These are phyloP conservation scores for Leucophenga varia DNA, from an alignment of 1,140 invertebrate species.

Conservation along the genomic window DNA sequence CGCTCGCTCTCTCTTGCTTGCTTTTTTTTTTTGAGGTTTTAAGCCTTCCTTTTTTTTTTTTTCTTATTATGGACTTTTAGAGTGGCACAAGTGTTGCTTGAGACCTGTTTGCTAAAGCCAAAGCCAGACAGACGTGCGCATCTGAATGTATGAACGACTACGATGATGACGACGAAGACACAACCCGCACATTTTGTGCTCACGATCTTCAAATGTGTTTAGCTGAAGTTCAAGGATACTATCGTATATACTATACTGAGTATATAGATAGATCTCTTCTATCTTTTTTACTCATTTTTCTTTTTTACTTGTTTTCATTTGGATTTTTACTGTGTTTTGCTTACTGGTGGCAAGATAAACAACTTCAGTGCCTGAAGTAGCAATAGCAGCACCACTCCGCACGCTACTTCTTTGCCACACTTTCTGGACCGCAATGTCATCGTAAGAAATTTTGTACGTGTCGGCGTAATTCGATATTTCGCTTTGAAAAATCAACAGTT, in stretches of 20 bases:
- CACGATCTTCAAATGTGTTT: constrained; percentile 3
- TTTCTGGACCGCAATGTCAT: too few relatives aligned
- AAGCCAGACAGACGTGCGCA: constrained; percentile 3
- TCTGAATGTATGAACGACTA: too few relatives aligned
- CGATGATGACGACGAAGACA: too few relatives aligned
- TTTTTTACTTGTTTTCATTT: too few relatives aligned
- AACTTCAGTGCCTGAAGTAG: too few relatives aligned
- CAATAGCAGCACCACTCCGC: too few relatives aligned
- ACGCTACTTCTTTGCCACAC: too few relatives aligned
- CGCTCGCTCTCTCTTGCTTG: not conserved
- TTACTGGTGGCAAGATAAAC: too few relatives aligned
- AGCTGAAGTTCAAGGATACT: constrained; percentile 48
- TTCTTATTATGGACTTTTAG: constrained; percentile 13
- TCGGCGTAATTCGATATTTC: constrained; percentile 34
- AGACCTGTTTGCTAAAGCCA: constrained; percentile 35
- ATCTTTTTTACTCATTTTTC: too few relatives aligned
- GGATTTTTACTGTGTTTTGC: too few relatives aligned
- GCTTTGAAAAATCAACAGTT: constrained; percentile 19
- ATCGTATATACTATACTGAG: too few relatives aligned
- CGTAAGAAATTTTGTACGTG: constrained; percentile 16
- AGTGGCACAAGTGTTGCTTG: constrained; percentile 11
- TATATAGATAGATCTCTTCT: too few relatives aligned
- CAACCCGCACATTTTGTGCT: constrained; percentile 15
- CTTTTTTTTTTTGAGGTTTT: not conserved
- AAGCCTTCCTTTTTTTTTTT: constrained; percentile 13